Base-by-base conservation (phyloP, 2,888 invertebrate species). In the Abscondita cerata region DNA sequence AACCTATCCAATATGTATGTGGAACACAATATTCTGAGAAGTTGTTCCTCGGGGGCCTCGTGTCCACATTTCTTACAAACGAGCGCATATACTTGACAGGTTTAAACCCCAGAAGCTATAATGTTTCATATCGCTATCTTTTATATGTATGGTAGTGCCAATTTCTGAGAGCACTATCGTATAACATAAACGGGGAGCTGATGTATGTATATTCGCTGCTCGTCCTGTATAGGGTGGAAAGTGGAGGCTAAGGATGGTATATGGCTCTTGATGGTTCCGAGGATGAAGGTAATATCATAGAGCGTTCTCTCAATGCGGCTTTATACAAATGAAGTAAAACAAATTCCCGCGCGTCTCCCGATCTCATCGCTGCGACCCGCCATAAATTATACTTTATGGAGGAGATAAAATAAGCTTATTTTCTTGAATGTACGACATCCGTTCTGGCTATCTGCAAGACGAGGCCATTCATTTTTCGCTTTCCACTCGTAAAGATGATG, bases 341-440 rank as follows among this genome's bases (percentile, higher is more conserved):
- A 75, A 76, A 76, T 76, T 75, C 73, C 68, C 68, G 66, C 67
- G 61, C 68, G 69, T 63, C 69, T 67, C 66, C 64, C 71, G 74
- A 75, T 76, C 76, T 75, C 76, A 75, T 75, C 76, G 74, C 73
- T 68, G 68, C 69, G 70, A 71, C 73, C 72, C 67, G 68, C 74
- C 72, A 80, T 81, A 81, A 81, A 80, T 81, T 78, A 75, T 73
- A 71, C 74, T 81, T 80, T 80, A 80, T 80, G 77, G 77, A 72
- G 72, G 70, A 79, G 80, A 80, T 80, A 80, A 80, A 80, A 78
- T 78, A 78, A 79, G 78, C 79, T 80, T 80, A 80, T 80, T 79
- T 79, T 79, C 78, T 77, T 71, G 76, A 79, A 79, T 79, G 78
- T 78, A 79, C 76, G 79, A 79, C 79, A 79, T 76, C 76, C 76